Conservation (phyloP, 2,113 vertebrate species). For the Tautogolabrus adspersus region DNA sequence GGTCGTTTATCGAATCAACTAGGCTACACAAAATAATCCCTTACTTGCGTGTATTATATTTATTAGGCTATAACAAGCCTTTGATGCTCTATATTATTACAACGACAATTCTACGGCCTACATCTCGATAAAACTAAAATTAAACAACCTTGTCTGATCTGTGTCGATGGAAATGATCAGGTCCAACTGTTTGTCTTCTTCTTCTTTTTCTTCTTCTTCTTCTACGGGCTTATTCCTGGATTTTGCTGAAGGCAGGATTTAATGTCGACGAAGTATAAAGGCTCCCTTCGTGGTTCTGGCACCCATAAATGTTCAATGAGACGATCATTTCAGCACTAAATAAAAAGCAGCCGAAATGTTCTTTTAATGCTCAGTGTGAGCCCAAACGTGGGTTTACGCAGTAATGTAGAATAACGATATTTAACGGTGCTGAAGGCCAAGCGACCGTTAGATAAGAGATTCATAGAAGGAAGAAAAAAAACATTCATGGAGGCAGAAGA, state of each 20-base stretch:
- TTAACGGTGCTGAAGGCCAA: slow-evolving; percentile 34
- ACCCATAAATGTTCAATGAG: not conserved
- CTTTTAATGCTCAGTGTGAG: not conserved
- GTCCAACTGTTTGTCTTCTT: not conserved
- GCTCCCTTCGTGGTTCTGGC: slow-evolving; percentile 3
- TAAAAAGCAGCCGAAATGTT: not conserved
- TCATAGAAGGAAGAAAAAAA: not conserved
- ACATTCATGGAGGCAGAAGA: slow-evolving; percentile 1
- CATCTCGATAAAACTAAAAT: slow-evolving; percentile 14
- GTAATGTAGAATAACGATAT: not conserved
- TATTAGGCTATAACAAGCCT: slow-evolving; percentile 4
- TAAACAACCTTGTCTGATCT: not conserved
- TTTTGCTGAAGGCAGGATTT: slow-evolving; percentile 5
- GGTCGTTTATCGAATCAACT: not conserved
- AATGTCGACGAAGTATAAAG: slow-evolving; percentile 11
- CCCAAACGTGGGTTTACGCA: not conserved
- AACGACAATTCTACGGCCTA: slow-evolving; percentile 50
- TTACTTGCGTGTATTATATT: not conserved
- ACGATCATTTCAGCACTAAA: not conserved
- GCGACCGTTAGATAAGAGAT: slow-evolving; percentile 38
- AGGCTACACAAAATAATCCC: not conserved
- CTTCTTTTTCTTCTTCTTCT: not conserved
- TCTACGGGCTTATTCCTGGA: not conserved
- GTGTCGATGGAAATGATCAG: not conserved
- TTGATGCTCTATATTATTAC: slow-evolving; percentile 23